Base-by-base conservation (phyloP, 2,797 vertebrate species). In the Thunnus albacares region DNA sequence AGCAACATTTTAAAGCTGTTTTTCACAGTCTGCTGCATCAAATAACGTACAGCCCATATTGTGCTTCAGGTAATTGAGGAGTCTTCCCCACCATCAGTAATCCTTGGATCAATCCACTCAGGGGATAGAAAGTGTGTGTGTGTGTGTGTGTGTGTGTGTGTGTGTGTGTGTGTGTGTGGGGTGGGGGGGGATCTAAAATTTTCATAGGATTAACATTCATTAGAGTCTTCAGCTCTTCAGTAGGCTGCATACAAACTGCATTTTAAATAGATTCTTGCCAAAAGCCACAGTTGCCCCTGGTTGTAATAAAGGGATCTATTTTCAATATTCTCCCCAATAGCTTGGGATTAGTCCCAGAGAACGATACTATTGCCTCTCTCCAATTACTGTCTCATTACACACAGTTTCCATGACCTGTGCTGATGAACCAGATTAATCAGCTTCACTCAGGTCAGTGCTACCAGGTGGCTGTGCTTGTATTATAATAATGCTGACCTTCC, bases 191-290 rank as follows among this genome's bases (percentile, higher is more conserved):
- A 3, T 17, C 17, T 51, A 8, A 18, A 7, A 18, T 45, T 83
- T 90, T 86, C 61, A 79, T 72, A 81, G 85, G 91, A 93, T 95
- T 94, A 95, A 86, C 89, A 92, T 92, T 93, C 87, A 92, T 93
- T 95, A 93, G 71, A 88, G 80, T 84, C 75, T 81, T 73, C 75
- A 59, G 84, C 86, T 90, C 84, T 79, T 79, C 62, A 61, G 61
- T 47, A 63, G 69, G 59, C 74, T 69, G 70, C 45, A 83, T 77
- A 87, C 70, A 64, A 52, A 61, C 62, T 86, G 91, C 83, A 93
- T 93, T 91, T 92, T 88, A 92, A 94, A 92, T 74, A 83, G 85
- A 86, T 90, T 86, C 77, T 80, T 82, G 58, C 81, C 81, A 80
- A 86, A 81, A 87, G 87, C 85, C 56, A 77, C 69, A 67, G 79